Conservation (phyloP, 2,113 vertebrate species). For the Typhlomys cinereus region DNA sequence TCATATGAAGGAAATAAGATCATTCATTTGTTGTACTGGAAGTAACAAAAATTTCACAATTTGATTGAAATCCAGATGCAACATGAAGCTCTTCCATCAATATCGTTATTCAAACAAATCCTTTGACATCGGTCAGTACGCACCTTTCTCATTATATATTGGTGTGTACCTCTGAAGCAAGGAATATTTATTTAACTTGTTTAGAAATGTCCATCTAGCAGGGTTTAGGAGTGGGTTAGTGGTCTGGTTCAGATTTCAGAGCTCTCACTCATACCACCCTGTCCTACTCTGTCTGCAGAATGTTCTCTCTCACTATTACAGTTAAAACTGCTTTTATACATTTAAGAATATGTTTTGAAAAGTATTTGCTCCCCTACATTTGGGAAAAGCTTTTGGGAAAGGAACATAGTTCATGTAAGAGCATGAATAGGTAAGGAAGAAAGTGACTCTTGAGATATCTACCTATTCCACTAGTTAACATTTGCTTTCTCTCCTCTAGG, state of each 20-base stretch:
- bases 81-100: not conserved
- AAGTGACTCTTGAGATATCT: not conserved
- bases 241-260: not conserved
- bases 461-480: not conserved
- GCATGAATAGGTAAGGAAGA: not conserved
- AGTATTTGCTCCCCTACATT: not conserved
- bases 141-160: not conserved
- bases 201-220: not conserved
- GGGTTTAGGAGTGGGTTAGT: accelerated
- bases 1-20: not conserved
- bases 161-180: not conserved
- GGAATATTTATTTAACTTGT: not conserved
- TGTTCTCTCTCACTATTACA: not conserved
- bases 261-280: not conserved
- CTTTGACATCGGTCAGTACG: not conserved
- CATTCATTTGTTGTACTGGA: accelerated
- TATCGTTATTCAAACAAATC: not conserved
- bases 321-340: not conserved
- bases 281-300: not conserved
- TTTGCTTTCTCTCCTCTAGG: not conserved
- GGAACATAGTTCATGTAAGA: accelerated
- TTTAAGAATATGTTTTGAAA: not conserved
- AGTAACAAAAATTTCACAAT: not conserved
- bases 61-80: not conserved
- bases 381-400: not conserved